A percentile compares a stretch with the other conserved stretches of the same genome.
Conservation (phyloP, 1,140 invertebrate species). For the Drosophila parabipectinata region DNA sequence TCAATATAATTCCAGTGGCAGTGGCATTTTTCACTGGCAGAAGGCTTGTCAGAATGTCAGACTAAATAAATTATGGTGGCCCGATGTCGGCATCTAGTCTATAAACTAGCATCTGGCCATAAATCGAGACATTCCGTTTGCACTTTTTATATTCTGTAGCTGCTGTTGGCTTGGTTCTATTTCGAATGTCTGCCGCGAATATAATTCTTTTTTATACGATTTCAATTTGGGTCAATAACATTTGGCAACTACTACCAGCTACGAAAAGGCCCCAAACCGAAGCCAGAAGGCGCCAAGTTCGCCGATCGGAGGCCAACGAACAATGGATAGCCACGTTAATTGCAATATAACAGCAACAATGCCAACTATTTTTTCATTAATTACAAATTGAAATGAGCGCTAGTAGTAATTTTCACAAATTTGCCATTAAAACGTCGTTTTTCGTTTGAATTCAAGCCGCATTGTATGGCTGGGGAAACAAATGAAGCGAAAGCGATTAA, state of each 20-base stretch:
- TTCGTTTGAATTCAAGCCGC: slow-evolving; percentile 29
- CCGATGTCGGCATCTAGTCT: slow-evolving; percentile 30
- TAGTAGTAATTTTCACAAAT: slow-evolving; percentile 67
- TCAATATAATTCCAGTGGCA: slow-evolving; percentile 17
- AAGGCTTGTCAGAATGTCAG: slow-evolving; percentile 48
- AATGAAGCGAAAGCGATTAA: slow-evolving; percentile 50
- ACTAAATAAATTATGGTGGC: slow-evolving; percentile 36
- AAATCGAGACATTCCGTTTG: slow-evolving; percentile 36
- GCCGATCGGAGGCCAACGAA: slow-evolving; percentile 52
- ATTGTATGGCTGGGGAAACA: slow-evolving; percentile 25
- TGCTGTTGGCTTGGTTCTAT: slow-evolving; percentile 58
- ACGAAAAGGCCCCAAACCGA: slow-evolving; percentile 25
- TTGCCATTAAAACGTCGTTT: slow-evolving; percentile 45
- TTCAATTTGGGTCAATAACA: slow-evolving; percentile 77
- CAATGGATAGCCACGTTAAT: slow-evolving; percentile 51
- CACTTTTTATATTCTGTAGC: slow-evolving; percentile 27
- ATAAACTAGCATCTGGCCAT: slow-evolving; percentile 41
- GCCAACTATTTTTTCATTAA: slow-evolving; percentile 61
- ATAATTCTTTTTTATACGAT: slow-evolving; percentile 47
- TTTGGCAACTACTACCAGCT: slow-evolving; percentile 69
- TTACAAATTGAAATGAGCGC: slow-evolving; percentile 62
- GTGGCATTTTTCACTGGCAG: slow-evolving; percentile 44
- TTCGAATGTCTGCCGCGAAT: slow-evolving; percentile 43
- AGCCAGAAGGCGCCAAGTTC: slow-evolving; percentile 74
- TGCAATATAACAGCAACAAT: slow-evolving; percentile 40